Evolutionary conservation across 2,888 invertebrate genomes (phyloP), one percentile per base, ranked within the genome.

Genomic region (Microplitis manilae): DNA sequence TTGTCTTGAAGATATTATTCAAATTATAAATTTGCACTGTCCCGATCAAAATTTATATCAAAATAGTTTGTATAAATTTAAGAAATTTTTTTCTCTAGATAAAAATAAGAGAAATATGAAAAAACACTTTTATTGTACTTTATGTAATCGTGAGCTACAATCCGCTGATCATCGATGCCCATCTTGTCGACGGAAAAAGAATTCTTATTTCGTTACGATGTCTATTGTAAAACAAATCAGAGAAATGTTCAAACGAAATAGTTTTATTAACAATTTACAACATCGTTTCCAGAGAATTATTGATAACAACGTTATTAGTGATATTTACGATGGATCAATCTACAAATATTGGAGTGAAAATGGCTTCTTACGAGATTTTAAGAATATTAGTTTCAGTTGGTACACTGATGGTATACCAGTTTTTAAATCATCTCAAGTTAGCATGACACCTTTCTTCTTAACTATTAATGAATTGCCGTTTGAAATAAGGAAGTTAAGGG

Each of bases 61-160:
- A 71, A 79, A 77, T 71, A 77, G 77, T 71, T 39, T 77, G 38
- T 74, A 70, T 30, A 75, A 79, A 73, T 79, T 79, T 20, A 68
- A 74, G 20, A 79, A 79, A 62, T n/a, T 74, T 61, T 75, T 77
- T 74, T 30, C 69, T 61, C 17, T 74, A 20, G n/a, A 13, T 8
- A 15, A 73, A 41, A 30, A 40, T 15, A 40, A 73, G 30, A 70
- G 9, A 13, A 50, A 41, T 41, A 41, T 41, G 41, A 41, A 38
- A 5, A 50, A 60, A 50, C 69, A 70, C 15, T 70, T 20, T 20
- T 70, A 50, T 17, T 70, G 69, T 30, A 20, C 67, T 13, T 20
- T 6, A 20, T 67, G 67, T 30, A 67, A n/a, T 13, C 30, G 5
- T 13, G 67, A 67, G 30, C 6, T 67, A 20, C 20, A 67, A 67